These are phyloP conservation scores for Calyptommatus sinebrachiatus DNA, from an alignment of 2,113 vertebrate genomes.

Conservation along the genomic window DNA sequence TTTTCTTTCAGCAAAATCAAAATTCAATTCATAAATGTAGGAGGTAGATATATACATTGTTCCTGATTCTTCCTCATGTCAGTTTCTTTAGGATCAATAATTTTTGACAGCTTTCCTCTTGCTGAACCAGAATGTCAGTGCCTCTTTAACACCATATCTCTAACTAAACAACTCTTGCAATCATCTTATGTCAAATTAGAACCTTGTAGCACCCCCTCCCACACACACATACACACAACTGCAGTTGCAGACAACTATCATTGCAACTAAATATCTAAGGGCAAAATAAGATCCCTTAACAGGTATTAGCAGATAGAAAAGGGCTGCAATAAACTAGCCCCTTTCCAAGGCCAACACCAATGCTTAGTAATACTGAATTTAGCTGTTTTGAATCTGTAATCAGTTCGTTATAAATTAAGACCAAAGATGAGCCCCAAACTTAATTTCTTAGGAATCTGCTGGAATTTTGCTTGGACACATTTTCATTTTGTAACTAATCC, in stretches of 20 bases:
- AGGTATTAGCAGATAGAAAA: slow-evolving; percentile 41
- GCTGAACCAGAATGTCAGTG: background rate
- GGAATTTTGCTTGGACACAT: too few relatives aligned
- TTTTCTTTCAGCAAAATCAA: background rate
- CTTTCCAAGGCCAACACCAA: slow-evolving; percentile 1
- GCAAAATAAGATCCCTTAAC: slow-evolving; percentile 32
- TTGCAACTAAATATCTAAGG: background rate
- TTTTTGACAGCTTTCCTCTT: background rate
- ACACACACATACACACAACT: background rate
- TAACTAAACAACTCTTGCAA: slow-evolving; percentile 12
- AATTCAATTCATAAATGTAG: background rate
- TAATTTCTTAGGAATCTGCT: too few relatives aligned
- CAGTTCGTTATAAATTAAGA: too few relatives aligned
- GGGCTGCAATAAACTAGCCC: slow-evolving; percentile 6
- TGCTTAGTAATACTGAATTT: slow-evolving; percentile 40
- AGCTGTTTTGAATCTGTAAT: background rate
- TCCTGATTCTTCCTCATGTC: background rate
- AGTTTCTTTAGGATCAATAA: background rate
- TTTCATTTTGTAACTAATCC: too few relatives aligned
- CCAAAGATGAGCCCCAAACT: too few relatives aligned
- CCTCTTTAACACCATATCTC: background rate
- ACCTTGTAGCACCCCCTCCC: background rate
- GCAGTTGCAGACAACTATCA: slow-evolving; percentile 9
- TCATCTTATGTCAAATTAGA: slow-evolving; percentile 11
- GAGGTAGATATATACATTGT: background rate